These are phyloP conservation scores for Cephus spinipes DNA, from an alignment of 2,888 invertebrate genomes.

Conservation along the genomic window DNA sequence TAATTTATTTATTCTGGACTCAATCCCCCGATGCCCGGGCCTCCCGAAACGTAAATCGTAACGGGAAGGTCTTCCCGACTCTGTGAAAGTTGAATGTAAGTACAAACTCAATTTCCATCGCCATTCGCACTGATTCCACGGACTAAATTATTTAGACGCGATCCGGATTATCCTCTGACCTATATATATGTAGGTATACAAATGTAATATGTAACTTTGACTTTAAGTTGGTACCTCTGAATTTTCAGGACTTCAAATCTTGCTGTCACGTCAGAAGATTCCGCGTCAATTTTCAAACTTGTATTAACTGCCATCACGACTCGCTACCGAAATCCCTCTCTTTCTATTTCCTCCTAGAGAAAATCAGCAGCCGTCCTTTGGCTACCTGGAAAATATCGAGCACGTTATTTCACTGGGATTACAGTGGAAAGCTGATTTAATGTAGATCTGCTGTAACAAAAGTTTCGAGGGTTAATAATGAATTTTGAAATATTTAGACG, in stretches of 20 bases:
- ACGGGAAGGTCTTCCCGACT: neutral
- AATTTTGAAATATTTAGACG: neutral
- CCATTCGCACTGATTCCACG: neutral
- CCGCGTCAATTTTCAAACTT: neutral
- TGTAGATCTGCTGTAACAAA: neutral
- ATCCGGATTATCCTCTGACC: neutral
- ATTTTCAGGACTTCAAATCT: neutral
- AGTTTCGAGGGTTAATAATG: neutral
- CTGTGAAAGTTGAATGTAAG: neutral
- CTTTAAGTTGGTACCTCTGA: neutral
- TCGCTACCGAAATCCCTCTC: neutral
- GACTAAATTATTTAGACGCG: neutral
- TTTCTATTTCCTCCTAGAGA: neutral
- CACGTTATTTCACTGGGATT: neutral
- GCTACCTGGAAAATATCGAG: neutral
- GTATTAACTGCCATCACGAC: neutral
- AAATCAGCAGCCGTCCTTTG: neutral
- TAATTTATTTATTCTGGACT: constrained; percentile 1
- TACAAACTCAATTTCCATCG: neutral
- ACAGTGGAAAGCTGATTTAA: neutral
- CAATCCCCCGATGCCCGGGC: neutral
- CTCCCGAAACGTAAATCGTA: neutral
- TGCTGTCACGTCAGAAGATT: neutral
- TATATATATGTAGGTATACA: neutral
- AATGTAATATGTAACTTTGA: no score